Evolutionary conservation across 2,888 invertebrate species (phyloP), one percentile per base, ranked within the genome.

Genomic region (Unio pictorum): DNA sequence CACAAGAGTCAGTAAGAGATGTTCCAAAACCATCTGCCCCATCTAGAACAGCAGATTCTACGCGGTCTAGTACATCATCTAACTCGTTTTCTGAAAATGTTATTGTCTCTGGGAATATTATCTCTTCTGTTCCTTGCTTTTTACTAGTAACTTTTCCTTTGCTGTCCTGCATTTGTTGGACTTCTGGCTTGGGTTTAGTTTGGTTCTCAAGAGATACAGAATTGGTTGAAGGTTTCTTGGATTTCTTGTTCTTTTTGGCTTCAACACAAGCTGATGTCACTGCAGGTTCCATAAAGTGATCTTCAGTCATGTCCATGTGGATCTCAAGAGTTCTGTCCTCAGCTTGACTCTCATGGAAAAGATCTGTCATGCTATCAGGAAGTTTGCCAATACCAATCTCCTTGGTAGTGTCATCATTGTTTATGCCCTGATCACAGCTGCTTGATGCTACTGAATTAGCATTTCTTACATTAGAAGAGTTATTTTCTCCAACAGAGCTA

Each of bases 31-130:
- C 45, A 45, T 45, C 45, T 11, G 45, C 8, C 45, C 45, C 45
- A 3, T 45, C 45, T 15, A 45, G 45, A 45, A 45, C 45, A 45
- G 45, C 45, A 45, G 45, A 83, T 74, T 88, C 88, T 18, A 88
- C 87, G 67, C 87, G 88, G 69, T 88, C 87, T n/a, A 89, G 73
- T 4, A 89, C 87, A 68, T 83, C 85, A 8, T 78, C 80, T 34
- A 89, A 67, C 61, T 89, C 87, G 68, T 80, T 86, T 67, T 83
- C 87, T 61, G 80, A 77, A 72, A 89, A 88, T 45, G 80, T 84
- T 30, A 87, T 86, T 60, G 79, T 83, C 54, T 87, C 87, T 8
- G 87, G 86, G 60, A 87, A 78, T 64, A 67, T 68, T 34, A 69
- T 66, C 23, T 71, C 54, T 54, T 65, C 67, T 15, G 69, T 59